phyloP scores from a whole-genome alignment of 2,888 invertebrate genomes.

The Perizoma affinitatum region DNA sequence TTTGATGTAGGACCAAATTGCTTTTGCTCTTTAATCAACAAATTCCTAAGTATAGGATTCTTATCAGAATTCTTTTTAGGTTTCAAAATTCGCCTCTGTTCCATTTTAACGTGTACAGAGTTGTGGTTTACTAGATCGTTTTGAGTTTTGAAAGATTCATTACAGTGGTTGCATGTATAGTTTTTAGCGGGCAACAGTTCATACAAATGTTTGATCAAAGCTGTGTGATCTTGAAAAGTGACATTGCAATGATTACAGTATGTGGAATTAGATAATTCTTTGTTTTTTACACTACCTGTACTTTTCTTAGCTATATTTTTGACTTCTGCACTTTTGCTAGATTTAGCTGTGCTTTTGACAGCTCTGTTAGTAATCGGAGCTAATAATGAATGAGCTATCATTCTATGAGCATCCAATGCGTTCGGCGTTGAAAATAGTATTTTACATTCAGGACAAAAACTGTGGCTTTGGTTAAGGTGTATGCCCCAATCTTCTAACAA shows the following conservation, averaged over 20 bases:
- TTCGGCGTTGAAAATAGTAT: slow-evolving; percentile 58
- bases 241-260: slow-evolving; percentile 57
- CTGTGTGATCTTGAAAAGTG: slow-evolving; percentile 47
- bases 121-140: slow-evolving; percentile 27
- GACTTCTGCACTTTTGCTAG: slow-evolving; percentile 11
- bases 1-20: background rate
- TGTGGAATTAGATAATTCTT: slow-evolving; percentile 12
- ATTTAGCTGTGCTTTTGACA: slow-evolving; percentile 37
- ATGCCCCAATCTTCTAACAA: slow-evolving; percentile 53
- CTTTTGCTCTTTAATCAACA: slow-evolving; percentile 5
- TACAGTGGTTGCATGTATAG: slow-evolving; percentile 35
- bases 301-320: slow-evolving; percentile 26
- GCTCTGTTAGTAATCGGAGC: slow-evolving; percentile 42
- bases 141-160: slow-evolving; percentile 20
- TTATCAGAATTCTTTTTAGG: slow-evolving; percentile 13
- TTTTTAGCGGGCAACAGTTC: slow-evolving; percentile 47
- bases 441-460: slow-evolving; percentile 52
- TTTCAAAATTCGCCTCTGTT: slow-evolving; percentile 23
- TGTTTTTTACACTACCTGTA: slow-evolving; percentile 16
- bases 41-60: slow-evolving; percentile 12
- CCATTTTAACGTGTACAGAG: slow-evolving; percentile 24
- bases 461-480: slow-evolving; percentile 39
- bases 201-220: slow-evolving; percentile 57
- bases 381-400: slow-evolving; percentile 54
- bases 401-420: slow-evolving; percentile 57